Percentiles rank a stretch among this genome's conserved stretches.
Evolutionary conservation across 2,888 invertebrate species (phyloP).

Genomic region (Platynereis dumerilii): DNA sequence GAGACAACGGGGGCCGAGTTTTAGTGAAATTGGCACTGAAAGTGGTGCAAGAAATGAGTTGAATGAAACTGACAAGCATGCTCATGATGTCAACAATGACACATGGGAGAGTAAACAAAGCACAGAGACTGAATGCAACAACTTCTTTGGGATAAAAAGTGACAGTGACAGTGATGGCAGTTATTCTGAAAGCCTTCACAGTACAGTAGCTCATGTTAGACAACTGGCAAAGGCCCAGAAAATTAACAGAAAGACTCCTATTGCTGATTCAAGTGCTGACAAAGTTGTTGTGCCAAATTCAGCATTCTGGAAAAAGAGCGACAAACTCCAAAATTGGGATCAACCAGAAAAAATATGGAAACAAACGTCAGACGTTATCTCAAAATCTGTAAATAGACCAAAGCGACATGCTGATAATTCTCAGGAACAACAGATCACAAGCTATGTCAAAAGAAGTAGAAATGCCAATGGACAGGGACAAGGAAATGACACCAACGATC

Average conservation of each 20-base stretch:
- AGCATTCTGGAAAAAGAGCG: conserved; percentile 7
- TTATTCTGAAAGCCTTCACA: no score
- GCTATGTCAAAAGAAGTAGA: background rate
- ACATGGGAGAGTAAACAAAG: background rate
- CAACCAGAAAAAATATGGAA: conserved; percentile 18
- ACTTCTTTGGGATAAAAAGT: conserved; percentile 5
- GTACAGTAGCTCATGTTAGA: no score
- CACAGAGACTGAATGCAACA: background rate
- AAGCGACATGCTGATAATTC: background rate
- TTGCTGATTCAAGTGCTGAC: no score
- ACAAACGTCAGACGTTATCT: background rate
- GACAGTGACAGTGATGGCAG: conserved; percentile 1
- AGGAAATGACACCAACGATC: background rate
- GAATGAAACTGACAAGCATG: no score
- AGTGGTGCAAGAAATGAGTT: no score
- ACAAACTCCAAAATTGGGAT: conserved; percentile 2
- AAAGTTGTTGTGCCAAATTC: conserved; percentile 9
- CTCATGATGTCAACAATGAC: background rate
- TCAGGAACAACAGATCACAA: no score
- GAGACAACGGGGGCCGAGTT: no score
- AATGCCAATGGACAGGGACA: background rate
- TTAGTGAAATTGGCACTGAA: no score
- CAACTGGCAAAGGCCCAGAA: no score
- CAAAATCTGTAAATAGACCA: no score
- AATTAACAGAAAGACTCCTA: no score